Conservation (phyloP, 2,888 invertebrate species). For the Colletes collaris region DNA sequence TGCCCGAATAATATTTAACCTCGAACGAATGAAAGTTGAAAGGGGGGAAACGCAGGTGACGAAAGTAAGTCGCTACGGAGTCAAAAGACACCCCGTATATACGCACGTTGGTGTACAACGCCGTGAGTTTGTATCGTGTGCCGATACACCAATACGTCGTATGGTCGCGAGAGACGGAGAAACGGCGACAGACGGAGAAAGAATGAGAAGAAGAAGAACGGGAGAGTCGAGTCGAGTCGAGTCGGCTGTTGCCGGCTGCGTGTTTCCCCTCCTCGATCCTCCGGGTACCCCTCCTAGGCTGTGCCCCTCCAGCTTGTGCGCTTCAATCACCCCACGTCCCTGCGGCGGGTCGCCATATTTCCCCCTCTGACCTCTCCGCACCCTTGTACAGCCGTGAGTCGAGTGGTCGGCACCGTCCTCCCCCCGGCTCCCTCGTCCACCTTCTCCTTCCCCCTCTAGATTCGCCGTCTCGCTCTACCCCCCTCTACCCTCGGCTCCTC, state of each 20-base stretch:
- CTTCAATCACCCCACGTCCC: slow-evolving; percentile 63
- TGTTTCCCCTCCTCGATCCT: slow-evolving; percentile 27
- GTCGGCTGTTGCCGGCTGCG: slow-evolving; percentile 68
- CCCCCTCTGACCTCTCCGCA: slow-evolving; percentile 45
- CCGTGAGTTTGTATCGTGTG: slow-evolving; percentile 35
- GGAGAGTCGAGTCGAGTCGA: slow-evolving; percentile 45
- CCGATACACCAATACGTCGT: slow-evolving; percentile 47
- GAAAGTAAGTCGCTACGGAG: not conserved
- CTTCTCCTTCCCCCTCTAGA: slow-evolving; percentile 34
- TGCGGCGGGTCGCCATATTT: slow-evolving; percentile 54
- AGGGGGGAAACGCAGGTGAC: not conserved
- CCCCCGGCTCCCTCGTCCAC: slow-evolving; percentile 23
- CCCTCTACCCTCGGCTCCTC: slow-evolving; percentile 36
- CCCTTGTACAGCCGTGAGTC: slow-evolving; percentile 34
- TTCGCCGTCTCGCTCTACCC: slow-evolving; percentile 28
- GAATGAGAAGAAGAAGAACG: slow-evolving; percentile 30
- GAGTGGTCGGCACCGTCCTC: slow-evolving; percentile 40
- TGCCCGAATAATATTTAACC: no score
- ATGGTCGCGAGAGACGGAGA: slow-evolving; percentile 20
- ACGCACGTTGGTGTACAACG: slow-evolving; percentile 6
- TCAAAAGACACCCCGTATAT: slow-evolving; percentile 57
- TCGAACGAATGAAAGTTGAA: no score
- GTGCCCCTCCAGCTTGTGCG: slow-evolving; percentile 43
- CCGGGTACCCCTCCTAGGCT: slow-evolving; percentile 20
- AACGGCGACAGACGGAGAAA: slow-evolving; percentile 39